Percentiles rank a stretch among this genome's conserved stretches.
phyloP scores from a whole-genome alignment of 2,888 invertebrate species.

The Tinea trinotella region DNA sequence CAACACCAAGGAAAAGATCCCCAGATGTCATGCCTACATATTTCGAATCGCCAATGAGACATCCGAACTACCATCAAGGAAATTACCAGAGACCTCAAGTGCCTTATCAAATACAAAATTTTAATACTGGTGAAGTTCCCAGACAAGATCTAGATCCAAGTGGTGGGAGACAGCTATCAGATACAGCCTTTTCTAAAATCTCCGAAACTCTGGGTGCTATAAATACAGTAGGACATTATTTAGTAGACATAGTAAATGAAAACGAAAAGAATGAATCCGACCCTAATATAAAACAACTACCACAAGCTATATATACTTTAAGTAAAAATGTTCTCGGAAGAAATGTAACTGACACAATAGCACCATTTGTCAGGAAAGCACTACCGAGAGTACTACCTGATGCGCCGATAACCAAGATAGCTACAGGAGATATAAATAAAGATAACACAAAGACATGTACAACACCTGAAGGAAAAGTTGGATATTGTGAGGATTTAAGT shows the following conservation, averaged over 20 bases:
- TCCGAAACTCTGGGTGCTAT: constrained; percentile 82
- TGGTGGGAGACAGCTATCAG: constrained; percentile 70
- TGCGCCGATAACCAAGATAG: constrained; percentile 56
- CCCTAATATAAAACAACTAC: constrained; percentile 63
- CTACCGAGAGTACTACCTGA: constrained; percentile 55
- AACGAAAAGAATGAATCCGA: constrained; percentile 57
- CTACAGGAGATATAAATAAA: constrained; percentile 49
- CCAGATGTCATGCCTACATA: constrained; percentile 34
- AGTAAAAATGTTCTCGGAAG: constrained; percentile 82
- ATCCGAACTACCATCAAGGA: neutral
- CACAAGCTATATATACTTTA: constrained; percentile 83
- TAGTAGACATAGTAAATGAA: constrained; percentile 83
- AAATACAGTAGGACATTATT: constrained; percentile 87
- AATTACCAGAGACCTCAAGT: constrained; percentile 23
- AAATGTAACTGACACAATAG: constrained; percentile 86
- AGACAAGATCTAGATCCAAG: constrained; percentile 41
- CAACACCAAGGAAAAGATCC: constrained; percentile 56
- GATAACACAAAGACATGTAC: constrained; percentile 79
- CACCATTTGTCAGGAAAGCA: constrained; percentile 75
- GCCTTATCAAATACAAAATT: constrained; percentile 30
- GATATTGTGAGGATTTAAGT: constrained; percentile 89
- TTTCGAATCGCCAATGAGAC: neutral
- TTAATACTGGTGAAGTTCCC: constrained; percentile 38
- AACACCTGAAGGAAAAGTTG: constrained; percentile 84
- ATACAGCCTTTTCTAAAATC: constrained; percentile 74